Percentiles rank a stretch among this genome's conserved stretches.
Conservation (phyloP, 2,113 vertebrate species). For the Apteryx owenii region DNA sequence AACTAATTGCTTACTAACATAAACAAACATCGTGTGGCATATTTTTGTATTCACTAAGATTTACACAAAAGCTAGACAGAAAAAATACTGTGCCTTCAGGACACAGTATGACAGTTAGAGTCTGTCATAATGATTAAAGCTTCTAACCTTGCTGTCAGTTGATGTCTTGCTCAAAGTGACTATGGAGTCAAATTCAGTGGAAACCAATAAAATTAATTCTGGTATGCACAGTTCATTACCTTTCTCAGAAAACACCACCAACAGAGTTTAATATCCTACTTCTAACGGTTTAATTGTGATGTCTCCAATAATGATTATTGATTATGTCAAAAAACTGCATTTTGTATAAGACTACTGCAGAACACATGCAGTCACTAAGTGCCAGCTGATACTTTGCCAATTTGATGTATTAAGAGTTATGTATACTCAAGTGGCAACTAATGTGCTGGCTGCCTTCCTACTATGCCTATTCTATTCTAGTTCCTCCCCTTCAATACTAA, state of each 20-base stretch:
- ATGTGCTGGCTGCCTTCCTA: conserved; percentile 55
- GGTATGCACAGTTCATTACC: neutral
- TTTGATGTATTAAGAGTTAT: conserved; percentile 51
- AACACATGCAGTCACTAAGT: neutral
- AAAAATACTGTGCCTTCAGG: neutral
- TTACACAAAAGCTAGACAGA: neutral
- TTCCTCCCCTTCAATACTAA: conserved; percentile 57
- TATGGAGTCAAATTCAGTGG: neutral
- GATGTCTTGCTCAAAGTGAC: neutral
- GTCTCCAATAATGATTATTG: conserved; percentile 50
- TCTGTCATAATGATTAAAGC: neutral
- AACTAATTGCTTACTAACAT: neutral
- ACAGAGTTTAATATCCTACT: conserved; percentile 11
- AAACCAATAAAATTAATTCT: neutral
- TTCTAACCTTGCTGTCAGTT: neutral
- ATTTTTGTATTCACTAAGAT: neutral
- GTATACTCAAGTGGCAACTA: conserved; percentile 33
- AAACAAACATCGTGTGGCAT: neutral
- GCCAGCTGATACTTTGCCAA: conserved; percentile 57
- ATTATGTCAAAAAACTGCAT: conserved; percentile 27
- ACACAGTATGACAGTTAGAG: rapidly evolving
- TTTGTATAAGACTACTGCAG: neutral
- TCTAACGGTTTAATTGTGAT: conserved; percentile 17
- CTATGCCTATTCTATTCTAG: neutral
- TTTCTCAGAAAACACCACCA: neutral